Evolutionary conservation across 2,113 vertebrate species (phyloP), one percentile per base, ranked within the genome.

Genomic region (Podarcis cretensis): DNA sequence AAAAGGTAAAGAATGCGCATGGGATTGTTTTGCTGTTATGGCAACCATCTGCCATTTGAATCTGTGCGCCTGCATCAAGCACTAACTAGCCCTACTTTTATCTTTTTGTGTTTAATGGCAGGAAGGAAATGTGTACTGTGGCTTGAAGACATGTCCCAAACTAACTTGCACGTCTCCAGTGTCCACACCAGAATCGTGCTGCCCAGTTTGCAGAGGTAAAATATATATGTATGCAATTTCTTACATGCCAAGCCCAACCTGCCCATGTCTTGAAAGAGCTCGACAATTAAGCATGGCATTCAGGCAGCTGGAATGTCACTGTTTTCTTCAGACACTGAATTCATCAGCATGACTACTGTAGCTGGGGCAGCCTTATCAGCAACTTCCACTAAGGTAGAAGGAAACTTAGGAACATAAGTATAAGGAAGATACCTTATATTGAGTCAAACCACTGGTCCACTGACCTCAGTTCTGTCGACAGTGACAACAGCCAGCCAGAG

Each of bases 71-170:
- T 25, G 27, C 30, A 14, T 25, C 73, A 1, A 57, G 87, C 21
- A 83, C 91, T 81, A 89, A 92, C 63, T 78, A 3, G 23, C 14
- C 43, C 59, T 59, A 18, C 69, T 30, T 35, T 89, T 54, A 2
- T n/a, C 1, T 21, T 25, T 40, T 3, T 95, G 3, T 95, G 5
- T 66, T 95, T 74, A 69, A 90, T 92, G 94, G 86, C 96, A 98
- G 97, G 97, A 97, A 92, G 97, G 97, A 75, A 97, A 97, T 25
- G 97, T 98, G 32, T 97, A 97, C 86, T 98, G 97, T 92, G 96
- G 97, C 75, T 92, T 98, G 94, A 97, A 97, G 95, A 97, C 97
- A 37, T 98, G 97, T 85, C 97, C 97, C 86, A 97, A 95, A 92
- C 91, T 97, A 94, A 96, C 94, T 54, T 98, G 97, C 92, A 95